phyloP scores from a whole-genome alignment of 2,113 vertebrate species.

The Brevimyrus niger region DNA sequence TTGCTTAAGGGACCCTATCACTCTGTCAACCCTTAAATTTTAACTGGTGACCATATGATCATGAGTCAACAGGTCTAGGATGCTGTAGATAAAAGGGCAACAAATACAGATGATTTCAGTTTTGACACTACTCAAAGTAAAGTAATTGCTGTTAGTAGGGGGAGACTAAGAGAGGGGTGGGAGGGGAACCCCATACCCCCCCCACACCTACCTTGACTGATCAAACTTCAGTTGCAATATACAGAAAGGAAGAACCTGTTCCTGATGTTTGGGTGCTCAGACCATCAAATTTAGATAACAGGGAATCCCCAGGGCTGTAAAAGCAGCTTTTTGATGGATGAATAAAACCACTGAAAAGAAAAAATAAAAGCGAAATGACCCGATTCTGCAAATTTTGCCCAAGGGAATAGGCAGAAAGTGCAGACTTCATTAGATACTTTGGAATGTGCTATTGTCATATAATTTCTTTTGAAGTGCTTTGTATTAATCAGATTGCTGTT shows the following conservation, averaged over 20 bases:
- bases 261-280: constrained; percentile 19
- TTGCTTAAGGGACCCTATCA: background rate
- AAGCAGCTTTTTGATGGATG: constrained; percentile 37
- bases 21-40: background rate
- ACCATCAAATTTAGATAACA: constrained; percentile 29
- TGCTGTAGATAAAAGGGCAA: background rate
- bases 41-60: background rate
- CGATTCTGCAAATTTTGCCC: constrained; percentile 38
- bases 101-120: background rate
- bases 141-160: background rate
- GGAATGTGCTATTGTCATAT: background rate
- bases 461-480: background rate
- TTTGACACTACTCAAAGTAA: background rate
- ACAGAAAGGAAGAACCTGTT: background rate
- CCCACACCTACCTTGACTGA: background rate
- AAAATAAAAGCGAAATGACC: constrained; percentile 32
- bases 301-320: constrained; percentile 26
- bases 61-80: background rate
- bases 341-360: constrained; percentile 27
- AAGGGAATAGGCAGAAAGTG: constrained; percentile 23
- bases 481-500: background rate
- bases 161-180: background rate
- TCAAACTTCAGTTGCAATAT: background rate
- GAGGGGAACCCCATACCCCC: background rate
- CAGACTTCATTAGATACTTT: constrained; percentile 2